A percentile compares a stretch with the other conserved stretches of the same genome.
Evolutionary conservation across 1,140 invertebrate genomes (phyloP).

Genomic region (Megalonaias nervosa): DNA sequence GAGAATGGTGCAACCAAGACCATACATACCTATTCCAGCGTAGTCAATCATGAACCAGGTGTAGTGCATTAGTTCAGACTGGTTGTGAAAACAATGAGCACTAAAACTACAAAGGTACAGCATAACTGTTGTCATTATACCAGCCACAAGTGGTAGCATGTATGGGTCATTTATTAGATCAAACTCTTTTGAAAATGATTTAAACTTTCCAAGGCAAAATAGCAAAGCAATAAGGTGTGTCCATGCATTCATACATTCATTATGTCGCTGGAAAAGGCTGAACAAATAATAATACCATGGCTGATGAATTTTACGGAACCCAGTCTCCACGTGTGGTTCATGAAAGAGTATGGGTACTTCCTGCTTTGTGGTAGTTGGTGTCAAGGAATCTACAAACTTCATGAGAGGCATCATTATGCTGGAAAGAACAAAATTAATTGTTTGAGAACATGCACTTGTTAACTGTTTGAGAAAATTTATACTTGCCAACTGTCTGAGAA

Average conservation of each 20-base stretch:
- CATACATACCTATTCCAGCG: slow-evolving; percentile 68
- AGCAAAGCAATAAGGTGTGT: slow-evolving; percentile 67
- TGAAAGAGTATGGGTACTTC: slow-evolving; percentile 65
- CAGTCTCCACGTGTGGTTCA: slow-evolving; percentile 67
- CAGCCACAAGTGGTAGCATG: slow-evolving; percentile 65
- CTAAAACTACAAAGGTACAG: slow-evolving; percentile 64
- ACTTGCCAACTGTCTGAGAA: no score
- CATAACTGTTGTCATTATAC: slow-evolving; percentile 59
- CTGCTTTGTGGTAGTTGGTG: slow-evolving; percentile 50
- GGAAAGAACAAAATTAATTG: no score
- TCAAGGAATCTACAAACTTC: slow-evolving; percentile 29
- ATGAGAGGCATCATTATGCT: slow-evolving; percentile 19
- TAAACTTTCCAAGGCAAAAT: slow-evolving; percentile 42
- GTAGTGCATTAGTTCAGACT: slow-evolving; percentile 66
- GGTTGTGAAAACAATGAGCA: slow-evolving; percentile 66
- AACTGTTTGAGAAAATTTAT: no score
- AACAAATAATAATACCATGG: slow-evolving; percentile 67
- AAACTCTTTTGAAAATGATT: slow-evolving; percentile 53
- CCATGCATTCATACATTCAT: slow-evolving; percentile 71
- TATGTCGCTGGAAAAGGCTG: slow-evolving; percentile 69
- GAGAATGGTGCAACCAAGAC: slow-evolving; percentile 66
- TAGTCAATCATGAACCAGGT: slow-evolving; percentile 70
- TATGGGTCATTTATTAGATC: slow-evolving; percentile 63
- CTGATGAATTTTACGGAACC: slow-evolving; percentile 66
- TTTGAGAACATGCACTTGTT: no score